These are phyloP conservation scores for Zaprionus tsacasi DNA, from an alignment of 1,140 invertebrate species.

Conservation along the genomic window DNA sequence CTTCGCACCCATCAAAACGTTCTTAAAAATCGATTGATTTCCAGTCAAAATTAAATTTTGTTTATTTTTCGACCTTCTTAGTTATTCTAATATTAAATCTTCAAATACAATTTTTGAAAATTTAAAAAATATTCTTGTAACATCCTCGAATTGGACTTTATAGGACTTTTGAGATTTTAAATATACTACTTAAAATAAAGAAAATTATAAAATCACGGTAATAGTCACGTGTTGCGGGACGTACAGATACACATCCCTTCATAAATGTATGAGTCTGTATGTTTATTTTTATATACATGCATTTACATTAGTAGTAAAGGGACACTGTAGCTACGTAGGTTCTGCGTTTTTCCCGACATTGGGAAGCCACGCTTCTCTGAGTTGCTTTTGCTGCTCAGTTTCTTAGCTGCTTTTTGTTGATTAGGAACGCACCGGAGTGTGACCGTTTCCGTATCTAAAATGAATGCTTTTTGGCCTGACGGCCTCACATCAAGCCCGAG, in stretches of 20 bases:
- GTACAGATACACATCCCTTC: background rate
- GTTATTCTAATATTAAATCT: no score
- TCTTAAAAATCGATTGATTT: no score
- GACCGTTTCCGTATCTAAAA: background rate
- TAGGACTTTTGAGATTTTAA: no score
- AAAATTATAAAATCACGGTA: background rate
- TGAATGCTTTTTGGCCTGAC: background rate
- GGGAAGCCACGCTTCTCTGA: background rate
- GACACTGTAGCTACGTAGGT: background rate
- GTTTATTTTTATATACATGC: background rate
- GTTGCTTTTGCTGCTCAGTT: background rate
- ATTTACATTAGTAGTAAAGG: background rate
- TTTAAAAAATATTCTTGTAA: no score
- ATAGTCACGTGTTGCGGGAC: background rate
- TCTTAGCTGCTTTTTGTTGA: background rate
- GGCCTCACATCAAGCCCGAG: background rate
- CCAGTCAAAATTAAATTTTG: no score
- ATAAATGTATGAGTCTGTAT: background rate
- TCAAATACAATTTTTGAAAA: no score
- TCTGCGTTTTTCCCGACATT: background rate
- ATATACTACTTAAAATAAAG: no score
- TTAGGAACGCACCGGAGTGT: slow-evolving; percentile 1
- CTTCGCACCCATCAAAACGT: no score
- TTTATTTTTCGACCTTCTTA: no score
- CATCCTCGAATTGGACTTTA: no score